These are phyloP conservation scores for Danionella dracula DNA, from an alignment of 2,797 vertebrate species.

Conservation along the genomic window DNA sequence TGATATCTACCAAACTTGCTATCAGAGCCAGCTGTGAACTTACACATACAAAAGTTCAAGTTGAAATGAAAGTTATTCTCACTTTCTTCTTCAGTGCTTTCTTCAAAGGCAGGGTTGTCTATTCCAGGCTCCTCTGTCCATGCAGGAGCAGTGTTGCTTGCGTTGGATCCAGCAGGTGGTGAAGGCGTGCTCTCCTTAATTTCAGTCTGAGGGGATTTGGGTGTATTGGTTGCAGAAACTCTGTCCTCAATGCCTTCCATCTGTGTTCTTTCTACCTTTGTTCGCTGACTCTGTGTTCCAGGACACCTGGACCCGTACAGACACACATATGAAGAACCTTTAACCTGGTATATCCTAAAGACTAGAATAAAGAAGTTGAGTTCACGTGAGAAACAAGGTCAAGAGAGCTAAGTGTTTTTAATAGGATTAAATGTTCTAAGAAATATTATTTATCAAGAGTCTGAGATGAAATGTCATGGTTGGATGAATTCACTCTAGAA, in stretches of 20 bases:
- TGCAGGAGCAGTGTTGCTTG: conserved; percentile 59
- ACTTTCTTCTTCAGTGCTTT: conserved; percentile 85
- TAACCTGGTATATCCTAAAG: neutral
- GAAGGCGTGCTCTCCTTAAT: conserved; percentile 69
- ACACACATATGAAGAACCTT: neutral
- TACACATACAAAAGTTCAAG: too few relatives aligned
- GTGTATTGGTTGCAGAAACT: conserved; percentile 62
- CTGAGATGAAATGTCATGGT: too few relatives aligned
- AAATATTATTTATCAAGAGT: too few relatives aligned
- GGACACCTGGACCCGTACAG: conserved; percentile 76
- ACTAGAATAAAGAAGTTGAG: neutral
- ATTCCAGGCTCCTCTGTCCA: conserved; percentile 84
- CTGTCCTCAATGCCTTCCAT: conserved; percentile 72
- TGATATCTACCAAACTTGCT: too few relatives aligned
- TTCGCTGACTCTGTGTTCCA: conserved; percentile 82
- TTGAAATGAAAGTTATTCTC: conserved; percentile 52
- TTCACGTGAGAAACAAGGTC: neutral
- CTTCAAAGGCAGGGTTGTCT: conserved; percentile 93
- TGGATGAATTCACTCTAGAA: too few relatives aligned
- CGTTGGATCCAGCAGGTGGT: conserved; percentile 56
- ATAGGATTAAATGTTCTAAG: too few relatives aligned
- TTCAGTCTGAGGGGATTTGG: conserved; percentile 71
- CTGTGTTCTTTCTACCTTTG: conserved; percentile 71
- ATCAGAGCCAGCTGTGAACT: too few relatives aligned
- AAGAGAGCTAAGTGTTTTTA: too few relatives aligned